Conservation (phyloP, 1,140 invertebrate genomes). For the Drosophila nebulosa region DNA sequence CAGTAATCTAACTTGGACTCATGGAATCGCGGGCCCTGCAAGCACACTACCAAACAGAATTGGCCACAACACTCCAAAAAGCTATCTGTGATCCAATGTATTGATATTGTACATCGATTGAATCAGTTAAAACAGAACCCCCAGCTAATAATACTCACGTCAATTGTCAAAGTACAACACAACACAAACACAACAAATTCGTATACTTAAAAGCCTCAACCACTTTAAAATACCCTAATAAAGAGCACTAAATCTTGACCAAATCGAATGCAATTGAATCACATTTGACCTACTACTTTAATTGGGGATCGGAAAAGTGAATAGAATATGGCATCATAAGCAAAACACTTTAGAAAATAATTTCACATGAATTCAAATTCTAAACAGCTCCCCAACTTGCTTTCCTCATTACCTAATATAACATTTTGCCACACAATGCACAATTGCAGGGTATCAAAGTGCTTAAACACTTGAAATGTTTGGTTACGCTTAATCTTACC, state of each 20-base stretch:
- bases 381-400: no score
- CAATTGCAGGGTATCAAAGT: background rate
- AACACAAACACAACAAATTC: no score
- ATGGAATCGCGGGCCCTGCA: background rate
- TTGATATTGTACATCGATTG: background rate
- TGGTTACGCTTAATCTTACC: no score
- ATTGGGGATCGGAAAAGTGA: no score
- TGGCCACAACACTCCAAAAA: background rate
- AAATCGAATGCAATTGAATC: no score
- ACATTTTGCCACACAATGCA: background rate
- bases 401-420: background rate
- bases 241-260: no score
- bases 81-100: background rate
- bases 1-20: background rate
- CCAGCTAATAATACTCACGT: background rate
- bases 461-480: background rate
- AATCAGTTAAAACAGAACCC: background rate
- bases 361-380: no score
- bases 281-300: no score
- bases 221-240: background rate
- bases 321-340: no score
- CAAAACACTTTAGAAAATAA: no score
- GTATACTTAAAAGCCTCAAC: background rate
- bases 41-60: background rate
- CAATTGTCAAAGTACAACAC: constrained; percentile 7